phyloP scores from a whole-genome alignment of 1,140 invertebrate species.

The Drosophila parvula region DNA sequence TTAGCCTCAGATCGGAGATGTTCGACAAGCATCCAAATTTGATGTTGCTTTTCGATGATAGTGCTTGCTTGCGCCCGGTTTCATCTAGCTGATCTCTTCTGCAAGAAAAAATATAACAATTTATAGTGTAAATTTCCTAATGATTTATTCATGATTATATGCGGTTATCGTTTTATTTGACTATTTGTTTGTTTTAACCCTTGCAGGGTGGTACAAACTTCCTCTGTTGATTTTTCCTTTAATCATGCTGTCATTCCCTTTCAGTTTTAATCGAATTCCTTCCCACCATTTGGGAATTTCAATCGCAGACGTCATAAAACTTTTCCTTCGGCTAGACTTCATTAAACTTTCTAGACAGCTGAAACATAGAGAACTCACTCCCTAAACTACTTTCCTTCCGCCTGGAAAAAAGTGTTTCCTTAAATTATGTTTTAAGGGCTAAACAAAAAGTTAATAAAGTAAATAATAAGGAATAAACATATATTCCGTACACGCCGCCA shows the following conservation, averaged over 20 bases:
- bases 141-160: background rate
- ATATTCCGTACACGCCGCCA: conserved; percentile 16
- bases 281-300: background rate
- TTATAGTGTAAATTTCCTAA: background rate
- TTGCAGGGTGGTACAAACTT: too few relatives aligned
- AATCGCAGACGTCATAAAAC: conserved; percentile 6
- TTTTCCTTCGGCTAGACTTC: conserved; percentile 10
- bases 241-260: conserved; percentile 4
- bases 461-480: conserved; percentile 1
- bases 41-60: conserved; percentile 1
- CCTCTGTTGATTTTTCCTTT: too few relatives aligned
- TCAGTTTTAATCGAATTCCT: conserved; percentile 7
- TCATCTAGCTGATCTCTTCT: background rate
- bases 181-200: too few relatives aligned
- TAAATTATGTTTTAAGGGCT: conserved; percentile 28
- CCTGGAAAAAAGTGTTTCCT: conserved; percentile 28
- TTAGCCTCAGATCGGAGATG: conserved; percentile 8
- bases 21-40: conserved; percentile 9
- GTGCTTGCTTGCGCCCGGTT: background rate
- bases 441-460: conserved; percentile 7
- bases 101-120: background rate
- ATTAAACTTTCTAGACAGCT: conserved; percentile 24
- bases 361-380: conserved; percentile 11
- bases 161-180: background rate
- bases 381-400: background rate